Percentiles rank a stretch among this genome's conserved stretches.
Evolutionary conservation across 1,140 invertebrate species (phyloP).

Genomic region (Forficula auricularia): DNA sequence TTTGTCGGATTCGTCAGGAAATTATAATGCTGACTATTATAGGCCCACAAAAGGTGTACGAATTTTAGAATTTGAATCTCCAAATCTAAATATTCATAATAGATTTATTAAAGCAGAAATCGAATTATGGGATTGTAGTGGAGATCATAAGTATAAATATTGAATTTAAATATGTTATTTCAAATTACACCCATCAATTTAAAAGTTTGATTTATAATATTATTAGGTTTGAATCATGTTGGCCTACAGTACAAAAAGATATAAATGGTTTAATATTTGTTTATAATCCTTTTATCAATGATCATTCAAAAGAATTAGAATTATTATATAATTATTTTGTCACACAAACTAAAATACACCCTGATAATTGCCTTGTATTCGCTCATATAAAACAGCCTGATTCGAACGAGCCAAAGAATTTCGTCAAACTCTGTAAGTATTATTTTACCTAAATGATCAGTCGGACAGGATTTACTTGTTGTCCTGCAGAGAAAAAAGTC

Average conservation of each 20-base stretch:
- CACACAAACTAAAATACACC: conserved; percentile 31
- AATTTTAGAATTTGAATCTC: conserved; percentile 49
- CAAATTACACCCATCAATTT: too few relatives aligned
- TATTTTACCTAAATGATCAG: not conserved
- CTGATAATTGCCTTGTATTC: conserved; percentile 39
- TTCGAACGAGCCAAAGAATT: conserved; percentile 23
- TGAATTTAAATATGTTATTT: not conserved
- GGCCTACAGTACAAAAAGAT: conserved; percentile 54
- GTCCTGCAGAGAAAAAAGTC: not conserved
- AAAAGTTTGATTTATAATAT: conserved; percentile 4
- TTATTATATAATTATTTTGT: conserved; percentile 57
- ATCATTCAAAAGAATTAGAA: conserved; percentile 43
- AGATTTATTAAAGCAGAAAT: conserved; percentile 36
- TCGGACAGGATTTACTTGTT: not conserved
- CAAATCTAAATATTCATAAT: conserved; percentile 30
- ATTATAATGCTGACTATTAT: conserved; percentile 36
- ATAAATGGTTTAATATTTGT: conserved; percentile 57
- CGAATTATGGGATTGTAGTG: conserved; percentile 55
- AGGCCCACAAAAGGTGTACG: conserved; percentile 42
- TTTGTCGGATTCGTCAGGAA: conserved; percentile 43
- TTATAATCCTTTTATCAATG: conserved; percentile 39
- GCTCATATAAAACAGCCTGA: conserved; percentile 26
- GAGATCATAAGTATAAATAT: conserved; percentile 38
- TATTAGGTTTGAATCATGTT: conserved; percentile 53
- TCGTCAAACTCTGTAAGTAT: conserved; percentile 22